Evolutionary conservation across 2,797 vertebrate genomes (phyloP).

Genomic region (Tokudaia tokunoshimensis): DNA sequence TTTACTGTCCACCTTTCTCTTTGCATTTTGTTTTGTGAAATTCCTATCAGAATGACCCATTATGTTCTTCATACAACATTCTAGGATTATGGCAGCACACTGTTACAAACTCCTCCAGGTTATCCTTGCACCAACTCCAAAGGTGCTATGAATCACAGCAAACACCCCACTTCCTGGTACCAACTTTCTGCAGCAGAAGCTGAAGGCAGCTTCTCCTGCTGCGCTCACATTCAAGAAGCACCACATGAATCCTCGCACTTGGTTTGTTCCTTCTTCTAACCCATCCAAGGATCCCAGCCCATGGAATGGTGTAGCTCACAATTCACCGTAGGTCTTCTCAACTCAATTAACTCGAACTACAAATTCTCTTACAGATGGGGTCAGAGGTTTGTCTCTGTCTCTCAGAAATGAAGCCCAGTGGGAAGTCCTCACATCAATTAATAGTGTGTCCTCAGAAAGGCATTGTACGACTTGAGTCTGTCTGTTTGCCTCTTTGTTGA

Average conservation of each 20-base stretch:
- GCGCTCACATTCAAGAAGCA: neutral
- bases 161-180: too few relatives aligned
- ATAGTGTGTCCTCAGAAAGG: neutral
- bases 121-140: neutral
- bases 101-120: neutral
- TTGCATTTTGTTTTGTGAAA: neutral
- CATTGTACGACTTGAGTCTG: neutral
- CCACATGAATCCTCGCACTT: neutral
- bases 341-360: neutral
- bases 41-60: neutral
- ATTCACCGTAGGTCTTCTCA: neutral
- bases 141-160: neutral
- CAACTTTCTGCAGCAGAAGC: neutral
- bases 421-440: neutral
- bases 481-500: neutral
- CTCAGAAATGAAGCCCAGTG: neutral
- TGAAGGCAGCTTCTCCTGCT: neutral
- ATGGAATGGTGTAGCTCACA: neutral
- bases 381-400: neutral
- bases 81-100: neutral
- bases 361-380: neutral
- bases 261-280: neutral
- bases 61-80: too few relatives aligned
- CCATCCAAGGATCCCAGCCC: neutral
- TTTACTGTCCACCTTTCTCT: neutral